phyloP scores from a whole-genome alignment of 2,113 vertebrate genomes.

The human (Homo sapiens) region DNA sequence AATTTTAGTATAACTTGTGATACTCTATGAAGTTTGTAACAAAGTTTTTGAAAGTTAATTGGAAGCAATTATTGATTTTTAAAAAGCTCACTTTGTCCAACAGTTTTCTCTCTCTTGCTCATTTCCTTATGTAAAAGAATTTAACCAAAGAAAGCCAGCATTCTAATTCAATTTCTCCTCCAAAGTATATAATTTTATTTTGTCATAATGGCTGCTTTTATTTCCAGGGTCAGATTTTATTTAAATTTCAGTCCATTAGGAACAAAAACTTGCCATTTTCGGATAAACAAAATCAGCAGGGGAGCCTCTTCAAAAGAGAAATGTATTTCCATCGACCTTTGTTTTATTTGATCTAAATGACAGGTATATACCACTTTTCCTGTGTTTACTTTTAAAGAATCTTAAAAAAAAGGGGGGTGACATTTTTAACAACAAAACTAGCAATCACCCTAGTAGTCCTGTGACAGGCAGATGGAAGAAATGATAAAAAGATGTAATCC shows the following conservation, averaged over 20 bases:
- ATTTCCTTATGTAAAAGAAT: constrained; percentile 91
- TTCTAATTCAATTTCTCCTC: constrained; percentile 91
- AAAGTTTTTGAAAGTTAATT: constrained; percentile 87
- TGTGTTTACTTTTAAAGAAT: constrained; percentile 89
- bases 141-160: constrained; percentile 89
- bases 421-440: constrained; percentile 91
- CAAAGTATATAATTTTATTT: constrained; percentile 93
- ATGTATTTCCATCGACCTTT: constrained; percentile 91
- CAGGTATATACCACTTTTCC: constrained; percentile 93
- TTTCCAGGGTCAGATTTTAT: constrained; percentile 96
- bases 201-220: constrained; percentile 93
- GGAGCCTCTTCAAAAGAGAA: constrained; percentile 90
- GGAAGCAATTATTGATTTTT: constrained; percentile 88
- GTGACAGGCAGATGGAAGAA: constrained; percentile 87
- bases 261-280: constrained; percentile 93
- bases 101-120: constrained; percentile 85
- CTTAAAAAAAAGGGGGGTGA: constrained; percentile 85
- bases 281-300: constrained; percentile 99
- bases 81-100: constrained; percentile 87
- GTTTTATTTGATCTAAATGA: constrained; percentile 93
- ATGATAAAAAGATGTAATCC: constrained; percentile 85
- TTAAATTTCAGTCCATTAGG: constrained; percentile 96
- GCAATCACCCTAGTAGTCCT: constrained; percentile 87
- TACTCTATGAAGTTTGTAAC: constrained; percentile 80
- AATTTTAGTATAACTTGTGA: constrained; percentile 82